Evolutionary conservation across 2,888 invertebrate genomes (phyloP).

Genomic region (Trichogramma dendrolimi): DNA sequence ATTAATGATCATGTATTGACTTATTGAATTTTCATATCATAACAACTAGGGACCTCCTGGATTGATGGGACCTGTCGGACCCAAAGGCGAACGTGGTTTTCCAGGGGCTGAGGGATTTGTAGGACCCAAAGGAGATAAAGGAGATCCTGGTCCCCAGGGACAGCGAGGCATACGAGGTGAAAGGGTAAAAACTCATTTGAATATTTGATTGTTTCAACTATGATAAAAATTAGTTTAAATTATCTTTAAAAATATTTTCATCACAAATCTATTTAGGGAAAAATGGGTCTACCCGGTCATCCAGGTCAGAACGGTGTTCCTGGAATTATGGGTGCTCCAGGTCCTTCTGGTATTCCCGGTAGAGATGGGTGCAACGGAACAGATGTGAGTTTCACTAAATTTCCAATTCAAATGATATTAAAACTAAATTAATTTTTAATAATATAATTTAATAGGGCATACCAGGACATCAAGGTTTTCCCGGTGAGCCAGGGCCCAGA

Average conservation of each 20-base stretch:
- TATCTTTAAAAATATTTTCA: not conserved
- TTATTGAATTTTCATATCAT: not conserved
- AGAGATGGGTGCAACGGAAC: slow-evolving; percentile 95
- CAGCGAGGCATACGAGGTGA: slow-evolving; percentile 81
- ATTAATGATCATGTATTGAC: too few species aligned
- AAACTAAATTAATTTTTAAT: slow-evolving; percentile 10
- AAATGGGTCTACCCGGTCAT: slow-evolving; percentile 82
- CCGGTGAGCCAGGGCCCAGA: slow-evolving; percentile 72
- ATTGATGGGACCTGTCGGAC: slow-evolving; percentile 66
- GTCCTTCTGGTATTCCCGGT: slow-evolving; percentile 77
- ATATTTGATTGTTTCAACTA: slow-evolving; percentile 1
- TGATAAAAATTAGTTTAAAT: not conserved
- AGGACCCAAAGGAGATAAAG: slow-evolving; percentile 85
- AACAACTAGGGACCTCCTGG: slow-evolving; percentile 69
- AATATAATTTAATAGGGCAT: slow-evolving; percentile 59
- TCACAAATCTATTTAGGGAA: slow-evolving; percentile 56
- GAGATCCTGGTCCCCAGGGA: slow-evolving; percentile 78
- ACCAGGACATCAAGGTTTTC: slow-evolving; percentile 66
- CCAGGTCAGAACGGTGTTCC: slow-evolving; percentile 72
- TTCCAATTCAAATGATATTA: not conserved
- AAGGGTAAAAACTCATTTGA: slow-evolving; percentile 50
- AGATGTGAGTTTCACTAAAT: slow-evolving; percentile 62
- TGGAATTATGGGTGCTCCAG: slow-evolving; percentile 64
- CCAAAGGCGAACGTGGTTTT: slow-evolving; percentile 73
- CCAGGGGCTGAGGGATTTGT: slow-evolving; percentile 80